A percentile compares a stretch with the other conserved stretches of the same genome.
These are phyloP conservation scores for Oreochromis tanganicae DNA, from an alignment of 2,113 vertebrate species.

Conservation along the genomic window DNA sequence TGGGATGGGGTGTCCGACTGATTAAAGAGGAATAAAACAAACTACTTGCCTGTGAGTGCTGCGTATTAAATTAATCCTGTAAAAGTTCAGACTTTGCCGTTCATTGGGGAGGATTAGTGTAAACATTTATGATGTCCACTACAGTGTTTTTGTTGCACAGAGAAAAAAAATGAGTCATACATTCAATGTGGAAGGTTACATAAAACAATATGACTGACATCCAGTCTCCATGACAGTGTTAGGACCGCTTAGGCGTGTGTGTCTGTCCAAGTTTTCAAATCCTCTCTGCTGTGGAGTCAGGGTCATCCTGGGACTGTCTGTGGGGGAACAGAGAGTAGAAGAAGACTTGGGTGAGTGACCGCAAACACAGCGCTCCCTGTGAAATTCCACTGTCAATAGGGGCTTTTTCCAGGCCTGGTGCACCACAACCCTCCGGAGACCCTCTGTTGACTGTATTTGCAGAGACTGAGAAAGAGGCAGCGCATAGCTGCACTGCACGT, in stretches of 20 bases:
- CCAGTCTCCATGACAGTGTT: neutral
- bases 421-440: conserved; percentile 40
- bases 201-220: neutral
- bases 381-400: conserved; percentile 56
- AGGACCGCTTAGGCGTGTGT: neutral
- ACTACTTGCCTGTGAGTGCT: neutral
- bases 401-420: conserved; percentile 47
- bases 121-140: neutral
- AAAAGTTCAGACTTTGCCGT: neutral
- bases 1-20: neutral
- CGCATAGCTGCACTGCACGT: neutral
- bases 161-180: neutral
- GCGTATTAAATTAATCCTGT: neutral
- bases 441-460: conserved; percentile 25
- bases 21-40: neutral
- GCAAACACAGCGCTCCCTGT: conserved; percentile 33
- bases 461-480: neutral
- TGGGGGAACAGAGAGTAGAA: neutral
- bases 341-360: conserved; percentile 28
- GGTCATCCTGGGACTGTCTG: conserved; percentile 21
- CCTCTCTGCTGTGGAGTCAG: neutral
- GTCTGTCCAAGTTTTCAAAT: neutral
- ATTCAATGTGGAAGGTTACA: neutral
- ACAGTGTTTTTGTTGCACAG: neutral
- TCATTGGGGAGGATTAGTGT: neutral